Conservation (phyloP, 2,888 invertebrate genomes). For the Aromia moschata region DNA sequence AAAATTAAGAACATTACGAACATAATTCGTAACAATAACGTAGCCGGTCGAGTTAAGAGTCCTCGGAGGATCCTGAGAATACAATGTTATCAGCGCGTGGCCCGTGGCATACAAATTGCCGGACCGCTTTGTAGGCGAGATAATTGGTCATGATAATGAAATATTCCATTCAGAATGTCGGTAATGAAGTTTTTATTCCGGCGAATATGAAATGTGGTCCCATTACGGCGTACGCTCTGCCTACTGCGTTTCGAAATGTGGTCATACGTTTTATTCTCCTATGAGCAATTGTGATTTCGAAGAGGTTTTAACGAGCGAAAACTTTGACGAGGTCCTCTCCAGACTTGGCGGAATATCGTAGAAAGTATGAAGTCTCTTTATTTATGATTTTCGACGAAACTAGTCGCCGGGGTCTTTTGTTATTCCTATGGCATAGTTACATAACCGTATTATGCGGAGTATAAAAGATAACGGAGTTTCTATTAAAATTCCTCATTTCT, state of each 20-base stretch:
- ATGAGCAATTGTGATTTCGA: not conserved
- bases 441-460: too few species aligned
- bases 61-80: conserved; percentile 37
- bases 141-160: conserved; percentile 49
- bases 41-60: conserved; percentile 30
- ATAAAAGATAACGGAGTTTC: too few species aligned
- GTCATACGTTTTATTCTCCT: not conserved
- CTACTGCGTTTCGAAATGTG: conserved; percentile 14
- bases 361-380: too few species aligned
- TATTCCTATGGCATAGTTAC: too few species aligned
- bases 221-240: conserved; percentile 31
- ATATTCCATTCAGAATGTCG: conserved; percentile 43
- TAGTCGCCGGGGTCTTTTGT: too few species aligned
- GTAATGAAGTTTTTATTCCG: conserved; percentile 47
- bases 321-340: too few species aligned
- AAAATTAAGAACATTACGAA: conserved; percentile 10
- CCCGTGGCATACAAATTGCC: conserved; percentile 48
- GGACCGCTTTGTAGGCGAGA: conserved; percentile 44
- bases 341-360: too few species aligned
- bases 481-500: too few species aligned
- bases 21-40: conserved; percentile 24
- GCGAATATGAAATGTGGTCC: conserved; percentile 41
- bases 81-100: conserved; percentile 49
- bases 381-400: too few species aligned
- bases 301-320: conserved; percentile 6